Conservation (phyloP, 2,797 vertebrate species). For the Tenualosa thibaudeaui region DNA sequence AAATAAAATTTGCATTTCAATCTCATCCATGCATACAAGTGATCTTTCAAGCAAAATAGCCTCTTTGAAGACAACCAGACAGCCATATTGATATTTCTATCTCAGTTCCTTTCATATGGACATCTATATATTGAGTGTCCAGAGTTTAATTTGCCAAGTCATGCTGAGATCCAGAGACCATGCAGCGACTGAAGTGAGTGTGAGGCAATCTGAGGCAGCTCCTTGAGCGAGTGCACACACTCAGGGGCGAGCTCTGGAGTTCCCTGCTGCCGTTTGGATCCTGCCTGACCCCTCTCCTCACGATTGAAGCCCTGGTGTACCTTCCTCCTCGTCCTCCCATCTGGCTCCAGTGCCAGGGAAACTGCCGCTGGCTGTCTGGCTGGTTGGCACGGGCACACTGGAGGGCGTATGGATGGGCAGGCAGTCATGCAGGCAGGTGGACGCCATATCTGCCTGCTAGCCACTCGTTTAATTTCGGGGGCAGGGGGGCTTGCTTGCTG, state of each 20-base stretch:
- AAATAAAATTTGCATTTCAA: neutral
- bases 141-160: neutral
- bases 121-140: neutral
- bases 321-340: neutral
- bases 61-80: neutral
- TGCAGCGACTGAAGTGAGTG: neutral
- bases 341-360: neutral
- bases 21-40: neutral
- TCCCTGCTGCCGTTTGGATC: constrained; percentile 64
- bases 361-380: neutral
- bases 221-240: neutral
- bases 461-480: neutral
- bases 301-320: neutral
- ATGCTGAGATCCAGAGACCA: neutral
- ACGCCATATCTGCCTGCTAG: neutral
- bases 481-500: neutral
- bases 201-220: neutral
- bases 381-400: neutral
- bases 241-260: constrained; percentile 31
- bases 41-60: neutral
- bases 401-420: too few species aligned
- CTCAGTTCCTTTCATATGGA: neutral
- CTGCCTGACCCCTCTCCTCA: constrained; percentile 55
- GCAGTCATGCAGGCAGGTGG: neutral
- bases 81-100: constrained; percentile 3